phyloP scores from a whole-genome alignment of 2,888 invertebrate species.

The Ichneumoninae sp. region DNA sequence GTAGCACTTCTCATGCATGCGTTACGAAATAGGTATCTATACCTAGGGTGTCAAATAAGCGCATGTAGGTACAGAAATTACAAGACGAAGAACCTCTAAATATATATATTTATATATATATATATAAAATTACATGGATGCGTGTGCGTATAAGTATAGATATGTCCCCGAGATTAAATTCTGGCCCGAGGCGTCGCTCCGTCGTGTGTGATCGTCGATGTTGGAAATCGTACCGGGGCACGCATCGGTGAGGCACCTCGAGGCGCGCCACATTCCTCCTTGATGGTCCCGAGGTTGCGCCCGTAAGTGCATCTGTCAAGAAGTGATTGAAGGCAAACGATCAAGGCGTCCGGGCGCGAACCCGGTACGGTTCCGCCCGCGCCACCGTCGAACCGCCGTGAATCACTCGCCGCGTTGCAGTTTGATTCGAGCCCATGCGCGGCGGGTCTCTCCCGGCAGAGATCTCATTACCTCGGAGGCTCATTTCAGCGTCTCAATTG shows the following conservation, averaged over 20 bases:
- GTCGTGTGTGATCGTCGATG: constrained; percentile 43
- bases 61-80: too few species aligned
- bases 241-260: constrained; percentile 70
- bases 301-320: constrained; percentile 83
- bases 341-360: constrained; percentile 70
- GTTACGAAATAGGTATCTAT: too few species aligned
- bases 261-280: constrained; percentile 81
- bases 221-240: constrained; percentile 36
- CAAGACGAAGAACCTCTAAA: background rate
- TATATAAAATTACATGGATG: background rate
- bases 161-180: constrained; percentile 47
- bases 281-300: constrained; percentile 77
- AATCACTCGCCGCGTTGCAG: background rate
- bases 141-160: constrained; percentile 1
- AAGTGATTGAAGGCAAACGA: constrained; percentile 83
- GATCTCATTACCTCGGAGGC: constrained; percentile 79
- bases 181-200: constrained; percentile 60
- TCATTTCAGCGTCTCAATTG: constrained; percentile 80
- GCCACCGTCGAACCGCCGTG: constrained; percentile 46
- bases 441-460: constrained; percentile 58
- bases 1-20: too few species aligned
- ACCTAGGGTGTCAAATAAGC: too few species aligned
- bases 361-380: constrained; percentile 42
- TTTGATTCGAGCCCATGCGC: constrained; percentile 32
- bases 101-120: background rate